Evolutionary conservation across 2,113 vertebrate species (phyloP), one percentile per base, ranked within the genome.

Genomic region (Spea multiplicata): DNA sequence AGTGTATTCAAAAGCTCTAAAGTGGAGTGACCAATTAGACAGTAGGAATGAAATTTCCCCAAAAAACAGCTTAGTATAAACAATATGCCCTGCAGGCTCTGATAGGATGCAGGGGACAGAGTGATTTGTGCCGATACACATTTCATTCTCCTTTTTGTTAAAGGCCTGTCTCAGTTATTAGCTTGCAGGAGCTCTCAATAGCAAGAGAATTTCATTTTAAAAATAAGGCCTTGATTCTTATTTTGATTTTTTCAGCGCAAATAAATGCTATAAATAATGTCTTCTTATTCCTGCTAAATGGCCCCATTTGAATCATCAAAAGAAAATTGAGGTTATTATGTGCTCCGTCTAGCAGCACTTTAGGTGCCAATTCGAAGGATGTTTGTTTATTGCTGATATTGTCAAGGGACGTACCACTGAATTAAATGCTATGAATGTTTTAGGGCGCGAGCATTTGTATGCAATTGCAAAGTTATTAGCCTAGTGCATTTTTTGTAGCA

Each of bases 261-360:
- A 73, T 73, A 52, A 80, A 73, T 80, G 77, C 71, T 61, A 73
- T 67, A 80, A 80, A 80, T 80, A 80, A 80, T 75, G 74, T 75
- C 73, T 75, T 74, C 72, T 81, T 81, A 81, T 81, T 75, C 75
- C 66, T 81, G 48, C 46, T 70, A 81, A 75, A 81, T 75, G 68
- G 73, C 55, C 59, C 57, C 66, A 75, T 75, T 81, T 81, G 73
- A 75, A 81, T 71, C 73, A 75, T 81, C 55, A 81, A 69, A 73
- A 81, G 67, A 74, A 81, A 81, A 81, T 66, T 71, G 73, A 81
- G 80, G 71, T 71, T 81, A 75, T 81, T 69, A 75, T 81, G 77
- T 79, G 66, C 68, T 75, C 80, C 59, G 72, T 79, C 76, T 79
- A 66, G 73, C 64, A 55, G 71, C 77, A 80, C 77, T 80, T 73